These are phyloP conservation scores for Mercenaria mercenaria DNA, from an alignment of 1,140 invertebrate species.

Conservation along the genomic window DNA sequence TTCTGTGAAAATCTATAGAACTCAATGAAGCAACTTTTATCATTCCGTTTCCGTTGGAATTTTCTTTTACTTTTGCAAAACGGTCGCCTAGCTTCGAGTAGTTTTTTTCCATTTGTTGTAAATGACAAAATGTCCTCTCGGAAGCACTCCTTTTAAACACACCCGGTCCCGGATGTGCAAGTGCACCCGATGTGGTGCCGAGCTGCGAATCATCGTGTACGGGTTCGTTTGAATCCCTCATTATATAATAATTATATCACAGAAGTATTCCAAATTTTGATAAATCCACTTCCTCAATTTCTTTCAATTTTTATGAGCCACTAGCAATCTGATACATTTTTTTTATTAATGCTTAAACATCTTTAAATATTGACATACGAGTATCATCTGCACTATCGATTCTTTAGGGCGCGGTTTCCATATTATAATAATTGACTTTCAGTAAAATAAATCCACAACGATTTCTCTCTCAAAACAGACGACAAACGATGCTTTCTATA, in stretches of 20 bases:
- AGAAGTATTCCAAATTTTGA: background rate
- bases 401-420: background rate
- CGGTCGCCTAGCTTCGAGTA: slow-evolving; percentile 46
- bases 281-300: background rate
- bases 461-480: background rate
- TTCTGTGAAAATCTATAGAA: slow-evolving; percentile 22
- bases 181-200: background rate
- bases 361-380: no score
- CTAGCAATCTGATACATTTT: background rate
- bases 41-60: background rate
- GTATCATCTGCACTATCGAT: slow-evolving; percentile 14
- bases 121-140: slow-evolving; percentile 9
- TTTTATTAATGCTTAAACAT: no score
- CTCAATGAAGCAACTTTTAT: slow-evolving; percentile 34
- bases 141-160: slow-evolving; percentile 46
- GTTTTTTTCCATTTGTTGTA: slow-evolving; percentile 56
- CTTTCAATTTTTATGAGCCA: background rate
- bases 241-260: no score
- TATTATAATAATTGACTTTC: background rate
- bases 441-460: slow-evolving; percentile 18
- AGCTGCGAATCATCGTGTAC: slow-evolving; percentile 37
- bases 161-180: background rate
- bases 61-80: background rate
- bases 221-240: slow-evolving; percentile 28
- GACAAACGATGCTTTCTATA: background rate